phyloP scores from a whole-genome alignment of 2,888 invertebrate species.

The Chromoteleia sp. region DNA sequence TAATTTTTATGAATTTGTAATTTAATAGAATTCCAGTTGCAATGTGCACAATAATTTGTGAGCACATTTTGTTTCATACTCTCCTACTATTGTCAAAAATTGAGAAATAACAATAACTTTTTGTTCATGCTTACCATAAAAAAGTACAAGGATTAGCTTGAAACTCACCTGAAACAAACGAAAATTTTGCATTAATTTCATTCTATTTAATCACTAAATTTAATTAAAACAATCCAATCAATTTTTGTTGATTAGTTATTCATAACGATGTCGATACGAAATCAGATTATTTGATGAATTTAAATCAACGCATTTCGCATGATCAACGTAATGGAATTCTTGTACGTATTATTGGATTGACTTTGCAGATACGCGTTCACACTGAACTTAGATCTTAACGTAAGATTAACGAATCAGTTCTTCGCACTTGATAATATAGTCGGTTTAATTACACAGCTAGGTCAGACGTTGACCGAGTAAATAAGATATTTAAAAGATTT shows the following conservation, averaged over 20 bases:
- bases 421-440: slow-evolving; percentile 41
- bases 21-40: not conserved
- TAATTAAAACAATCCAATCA: slow-evolving; percentile 7
- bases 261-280: not conserved
- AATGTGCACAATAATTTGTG: no score
- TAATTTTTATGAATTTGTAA: slow-evolving; percentile 21
- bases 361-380: slow-evolving; percentile 38
- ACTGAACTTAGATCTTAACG: slow-evolving; percentile 35
- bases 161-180: slow-evolving; percentile 36
- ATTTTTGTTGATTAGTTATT: slow-evolving; percentile 3
- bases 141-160: not conserved
- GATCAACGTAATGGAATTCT: slow-evolving; percentile 14
- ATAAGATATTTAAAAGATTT: slow-evolving; percentile 34
- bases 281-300: slow-evolving; percentile 22
- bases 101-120: not conserved
- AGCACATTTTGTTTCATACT: no score
- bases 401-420: slow-evolving; percentile 50
- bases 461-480: slow-evolving; percentile 16
- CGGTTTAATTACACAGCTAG: slow-evolving; percentile 41
- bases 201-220: not conserved
- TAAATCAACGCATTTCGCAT: slow-evolving; percentile 18
- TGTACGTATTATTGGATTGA: slow-evolving; percentile 19
- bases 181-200: not conserved
- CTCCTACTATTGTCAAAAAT: no score
- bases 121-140: not conserved